Conservation (phyloP, 2,797 vertebrate species). For the Tapera naevia region DNA sequence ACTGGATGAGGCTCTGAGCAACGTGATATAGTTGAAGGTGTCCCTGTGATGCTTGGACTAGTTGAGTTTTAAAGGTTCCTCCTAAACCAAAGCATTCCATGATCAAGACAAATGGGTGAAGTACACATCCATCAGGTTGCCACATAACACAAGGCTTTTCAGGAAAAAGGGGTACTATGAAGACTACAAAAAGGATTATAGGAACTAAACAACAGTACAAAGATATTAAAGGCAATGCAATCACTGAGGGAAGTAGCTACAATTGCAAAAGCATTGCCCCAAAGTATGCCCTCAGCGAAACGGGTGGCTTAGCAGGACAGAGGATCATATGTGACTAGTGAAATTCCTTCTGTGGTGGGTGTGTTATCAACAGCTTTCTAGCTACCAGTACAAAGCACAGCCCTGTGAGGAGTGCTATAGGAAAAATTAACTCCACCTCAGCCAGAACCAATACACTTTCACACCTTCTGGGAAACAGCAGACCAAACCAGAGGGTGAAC, state of each 20-base stretch:
- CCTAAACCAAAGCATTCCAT: too few species aligned
- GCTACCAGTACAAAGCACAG: too few species aligned
- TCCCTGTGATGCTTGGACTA: too few species aligned
- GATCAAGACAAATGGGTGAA: not conserved
- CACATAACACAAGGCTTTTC: not conserved
- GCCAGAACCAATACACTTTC: not conserved
- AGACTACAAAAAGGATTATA: not conserved
- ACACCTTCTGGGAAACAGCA: not conserved
- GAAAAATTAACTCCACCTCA: too few species aligned
- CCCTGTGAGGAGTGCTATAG: too few species aligned
- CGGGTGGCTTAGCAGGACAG: not conserved
- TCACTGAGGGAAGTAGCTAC: not conserved
- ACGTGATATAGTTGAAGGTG: too few species aligned
- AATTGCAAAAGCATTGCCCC: not conserved
- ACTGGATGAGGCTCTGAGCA: not conserved
- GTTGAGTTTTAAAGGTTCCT: too few species aligned
- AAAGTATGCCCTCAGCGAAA: not conserved
- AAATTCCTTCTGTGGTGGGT: not conserved
- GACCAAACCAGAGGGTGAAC: not conserved
- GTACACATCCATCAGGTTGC: not conserved
- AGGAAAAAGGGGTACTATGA: not conserved
- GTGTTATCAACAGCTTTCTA: too few species aligned
- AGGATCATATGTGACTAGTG: not conserved
- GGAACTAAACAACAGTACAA: not conserved
- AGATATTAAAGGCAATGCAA: not conserved